Conservation (phyloP, 2,113 vertebrate genomes). For the Paramormyrops kingsleyae region DNA sequence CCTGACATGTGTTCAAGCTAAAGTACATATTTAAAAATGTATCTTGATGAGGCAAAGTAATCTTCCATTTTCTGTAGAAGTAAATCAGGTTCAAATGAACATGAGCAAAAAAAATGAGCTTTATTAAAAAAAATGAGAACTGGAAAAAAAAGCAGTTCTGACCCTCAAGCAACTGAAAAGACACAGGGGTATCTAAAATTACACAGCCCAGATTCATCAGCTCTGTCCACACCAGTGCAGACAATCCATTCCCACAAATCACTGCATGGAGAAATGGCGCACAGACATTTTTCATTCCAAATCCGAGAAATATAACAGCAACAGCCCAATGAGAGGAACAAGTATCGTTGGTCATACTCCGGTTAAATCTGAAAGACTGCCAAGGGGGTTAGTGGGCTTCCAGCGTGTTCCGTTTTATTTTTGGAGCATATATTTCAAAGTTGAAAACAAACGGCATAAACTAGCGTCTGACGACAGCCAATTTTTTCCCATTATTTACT, state of each 20-base stretch:
- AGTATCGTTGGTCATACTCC: not conserved
- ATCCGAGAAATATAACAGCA: slow-evolving; percentile 15
- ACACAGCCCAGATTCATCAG: slow-evolving; percentile 25
- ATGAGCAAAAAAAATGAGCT: not conserved
- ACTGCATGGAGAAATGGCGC: not conserved
- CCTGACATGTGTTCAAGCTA: not conserved
- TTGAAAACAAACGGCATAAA: not conserved
- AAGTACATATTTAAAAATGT: not conserved
- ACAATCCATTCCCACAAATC: slow-evolving; percentile 25
- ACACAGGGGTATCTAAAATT: slow-evolving; percentile 33
- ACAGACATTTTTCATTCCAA: not conserved
- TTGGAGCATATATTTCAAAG: slow-evolving; percentile 13
- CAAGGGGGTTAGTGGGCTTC: slow-evolving; percentile 15
- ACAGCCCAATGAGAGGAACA: not conserved
- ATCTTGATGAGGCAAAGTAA: not conserved
- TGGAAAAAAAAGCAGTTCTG: not conserved
- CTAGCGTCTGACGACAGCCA: slow-evolving; percentile 3
- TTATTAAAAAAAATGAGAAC: not conserved
- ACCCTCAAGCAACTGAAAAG: slow-evolving; percentile 13
- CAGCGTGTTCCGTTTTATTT: slow-evolving; percentile 18
- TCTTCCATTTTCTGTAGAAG: not conserved
- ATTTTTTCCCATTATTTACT: slow-evolving; percentile 13
- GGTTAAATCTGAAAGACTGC: slow-evolving; percentile 12
- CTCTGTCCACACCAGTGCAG: slow-evolving; percentile 23
- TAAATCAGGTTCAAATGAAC: not conserved